Evolutionary conservation across 2,888 invertebrate species (phyloP), one percentile per base, ranked within the genome.

Genomic region (Xiphydria camelus): DNA sequence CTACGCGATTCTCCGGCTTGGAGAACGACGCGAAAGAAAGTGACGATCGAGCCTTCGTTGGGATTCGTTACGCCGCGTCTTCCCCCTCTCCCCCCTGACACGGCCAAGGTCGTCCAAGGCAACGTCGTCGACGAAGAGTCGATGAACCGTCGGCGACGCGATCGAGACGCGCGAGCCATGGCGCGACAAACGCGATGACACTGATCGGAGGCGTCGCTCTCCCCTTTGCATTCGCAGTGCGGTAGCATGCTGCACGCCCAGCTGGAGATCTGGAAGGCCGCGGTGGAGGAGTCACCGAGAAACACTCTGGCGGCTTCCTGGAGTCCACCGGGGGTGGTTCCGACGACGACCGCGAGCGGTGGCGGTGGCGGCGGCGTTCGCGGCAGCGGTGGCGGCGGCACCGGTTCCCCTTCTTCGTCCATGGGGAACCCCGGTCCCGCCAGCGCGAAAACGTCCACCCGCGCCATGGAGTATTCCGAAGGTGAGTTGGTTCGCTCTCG

Each of bases 241-340:
- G 93, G 93, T 35, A 87, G 89, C 71, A 89, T 89, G 62, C 76
- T 94, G 53, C 87, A 88, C 75, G 92, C 93, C 18, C 91, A 92
- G 69, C 77, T 94, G 66, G 93, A 94, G 76, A 90, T 94, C 61
- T 94, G 94, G 93, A 91, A 91, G 76, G 89, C 89, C 47, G 89
- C 90, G 5, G 77, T 76, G 38, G 76, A 76, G 53, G 81, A 83
- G 73, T 77, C 83, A 77, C 68, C 82, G 73, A 78, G 73, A 69
- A 59, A 81, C 77, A 59, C 79, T 14, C 47, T 72, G 38, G 66
- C 74, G 4, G 65, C 68, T 35, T 66, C 70, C 25, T 71, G 74
- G 73, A 68, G 68, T 33, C 73, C 73, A 31, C 62, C 64, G 31
- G 70, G 66, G 29, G 70, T 66, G 26, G 66, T 69, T 29, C 67